These are phyloP conservation scores for Eupithecia abbreviata DNA, from an alignment of 2,888 invertebrate species.

Conservation along the genomic window DNA sequence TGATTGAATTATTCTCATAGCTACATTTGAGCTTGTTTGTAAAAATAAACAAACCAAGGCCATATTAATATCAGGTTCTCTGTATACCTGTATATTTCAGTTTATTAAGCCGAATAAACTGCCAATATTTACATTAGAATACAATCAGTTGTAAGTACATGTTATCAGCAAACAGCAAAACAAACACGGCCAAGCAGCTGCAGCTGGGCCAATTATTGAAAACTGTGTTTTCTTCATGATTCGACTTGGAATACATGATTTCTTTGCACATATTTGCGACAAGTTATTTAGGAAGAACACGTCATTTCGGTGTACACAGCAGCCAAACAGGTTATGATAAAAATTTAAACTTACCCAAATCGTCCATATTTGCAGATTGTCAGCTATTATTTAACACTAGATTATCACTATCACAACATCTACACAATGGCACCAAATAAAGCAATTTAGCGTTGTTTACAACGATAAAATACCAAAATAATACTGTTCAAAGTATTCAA, in stretches of 20 bases:
- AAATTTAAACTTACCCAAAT: slow-evolving; percentile 81
- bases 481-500: slow-evolving; percentile 53
- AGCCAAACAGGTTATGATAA: slow-evolving; percentile 80
- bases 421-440: slow-evolving; percentile 46
- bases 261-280: slow-evolving; percentile 45
- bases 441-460: slow-evolving; percentile 45
- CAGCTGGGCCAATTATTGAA: slow-evolving; percentile 2
- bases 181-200: slow-evolving; percentile 9
- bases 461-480: slow-evolving; percentile 49
- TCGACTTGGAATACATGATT: slow-evolving; percentile 16
- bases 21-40: not conserved
- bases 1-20: not conserved
- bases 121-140: slow-evolving; percentile 18
- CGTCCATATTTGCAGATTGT: slow-evolving; percentile 68
- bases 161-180: slow-evolving; percentile 22
- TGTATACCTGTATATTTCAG: not conserved
- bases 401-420: slow-evolving; percentile 40
- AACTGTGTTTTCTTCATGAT: slow-evolving; percentile 6
- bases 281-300: slow-evolving; percentile 69
- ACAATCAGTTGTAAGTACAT: not conserved
- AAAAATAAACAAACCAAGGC: not conserved
- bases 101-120: not conserved
- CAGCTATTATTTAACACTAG: slow-evolving; percentile 38
- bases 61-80: not conserved
- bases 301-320: slow-evolving; percentile 64